phyloP scores from a whole-genome alignment of 1,140 invertebrate genomes.

The Caenorhabditis latens region DNA sequence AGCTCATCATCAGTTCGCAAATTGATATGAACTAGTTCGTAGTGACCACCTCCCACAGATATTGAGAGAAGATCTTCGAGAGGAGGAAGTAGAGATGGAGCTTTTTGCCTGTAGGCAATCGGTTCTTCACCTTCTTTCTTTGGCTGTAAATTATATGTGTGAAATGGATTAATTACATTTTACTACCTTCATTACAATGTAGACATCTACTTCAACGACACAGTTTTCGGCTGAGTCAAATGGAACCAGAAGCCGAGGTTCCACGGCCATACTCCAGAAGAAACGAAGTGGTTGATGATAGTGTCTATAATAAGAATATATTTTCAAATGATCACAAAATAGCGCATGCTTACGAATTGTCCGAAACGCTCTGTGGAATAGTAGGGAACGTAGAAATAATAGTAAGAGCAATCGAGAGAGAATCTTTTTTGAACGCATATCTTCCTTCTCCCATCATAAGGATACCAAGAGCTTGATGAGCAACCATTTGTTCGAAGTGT shows the following conservation, averaged over 20 bases:
- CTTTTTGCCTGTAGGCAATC: slow-evolving; percentile 23
- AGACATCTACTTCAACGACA: slow-evolving; percentile 10
- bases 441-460: slow-evolving; percentile 57
- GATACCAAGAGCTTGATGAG: slow-evolving; percentile 53
- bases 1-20: slow-evolving; percentile 1
- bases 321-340: background rate
- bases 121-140: background rate
- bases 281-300: slow-evolving; percentile 63
- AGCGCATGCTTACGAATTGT: slow-evolving; percentile 14
- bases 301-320: slow-evolving; percentile 8
- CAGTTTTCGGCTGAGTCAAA: slow-evolving; percentile 19
- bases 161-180: background rate
- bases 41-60: slow-evolving; percentile 5
- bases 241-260: slow-evolving; percentile 49
- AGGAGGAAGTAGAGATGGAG: background rate
- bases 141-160: background rate
- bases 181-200: slow-evolving; percentile 7
- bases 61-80: slow-evolving; percentile 35
- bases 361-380: slow-evolving; percentile 35
- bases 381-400: slow-evolving; percentile 45
- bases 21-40: slow-evolving; percentile 35
- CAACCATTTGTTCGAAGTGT: slow-evolving; percentile 56
- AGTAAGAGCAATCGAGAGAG: slow-evolving; percentile 50
- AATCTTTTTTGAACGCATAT: slow-evolving; percentile 51
- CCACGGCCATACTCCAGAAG: slow-evolving; percentile 53